These are phyloP conservation scores for Acanthosepion esculentum DNA, from an alignment of 2,888 invertebrate genomes.

Conservation along the genomic window DNA sequence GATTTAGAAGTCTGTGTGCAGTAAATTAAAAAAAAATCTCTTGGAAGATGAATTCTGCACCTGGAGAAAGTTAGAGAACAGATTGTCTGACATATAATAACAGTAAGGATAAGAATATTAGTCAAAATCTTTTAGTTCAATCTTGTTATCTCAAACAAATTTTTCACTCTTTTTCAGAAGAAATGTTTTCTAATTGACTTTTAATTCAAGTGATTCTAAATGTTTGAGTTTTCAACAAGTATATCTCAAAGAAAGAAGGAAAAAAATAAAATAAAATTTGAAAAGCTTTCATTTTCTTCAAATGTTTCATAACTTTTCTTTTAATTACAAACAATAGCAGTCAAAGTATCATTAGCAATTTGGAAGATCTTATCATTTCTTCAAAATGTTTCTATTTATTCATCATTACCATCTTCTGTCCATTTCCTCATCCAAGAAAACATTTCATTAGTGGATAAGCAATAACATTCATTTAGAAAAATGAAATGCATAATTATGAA, in stretches of 20 bases:
- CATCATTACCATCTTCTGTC: not conserved
- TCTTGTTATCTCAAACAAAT: no score
- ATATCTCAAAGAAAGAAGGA: not conserved
- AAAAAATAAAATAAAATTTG: not conserved
- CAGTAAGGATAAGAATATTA: no score
- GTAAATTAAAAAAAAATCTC: no score
- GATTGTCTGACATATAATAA: no score
- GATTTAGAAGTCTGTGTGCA: no score
- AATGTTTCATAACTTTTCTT: not conserved
- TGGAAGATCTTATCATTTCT: not conserved
- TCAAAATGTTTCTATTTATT: not conserved
- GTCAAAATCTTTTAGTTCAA: no score
- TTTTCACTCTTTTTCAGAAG: no score
- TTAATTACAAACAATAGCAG: not conserved
- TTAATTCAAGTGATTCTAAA: no score
- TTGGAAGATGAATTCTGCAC: no score
- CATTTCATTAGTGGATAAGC: slow-evolving; percentile 22
- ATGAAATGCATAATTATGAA: not conserved
- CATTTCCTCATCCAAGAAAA: not conserved
- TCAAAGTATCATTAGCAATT: not conserved
- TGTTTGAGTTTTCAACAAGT: not conserved
- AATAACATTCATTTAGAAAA: slow-evolving; percentile 33
- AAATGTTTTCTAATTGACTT: no score
- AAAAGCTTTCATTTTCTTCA: not conserved
- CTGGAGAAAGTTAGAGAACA: no score